Conservation (phyloP, 2,888 invertebrate species). For the Pandemis heparana region DNA sequence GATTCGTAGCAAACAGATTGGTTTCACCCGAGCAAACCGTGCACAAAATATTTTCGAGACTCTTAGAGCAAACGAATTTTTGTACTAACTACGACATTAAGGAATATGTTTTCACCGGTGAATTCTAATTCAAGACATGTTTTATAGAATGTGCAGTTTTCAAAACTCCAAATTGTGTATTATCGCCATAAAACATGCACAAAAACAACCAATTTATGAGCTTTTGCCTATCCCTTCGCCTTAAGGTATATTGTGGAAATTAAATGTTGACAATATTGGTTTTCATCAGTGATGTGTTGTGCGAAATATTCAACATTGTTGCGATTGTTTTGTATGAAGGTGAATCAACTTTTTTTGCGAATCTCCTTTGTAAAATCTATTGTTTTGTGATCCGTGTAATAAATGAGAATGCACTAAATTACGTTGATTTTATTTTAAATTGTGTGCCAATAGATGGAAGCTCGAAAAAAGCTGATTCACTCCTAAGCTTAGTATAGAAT, state of each 20-base stretch:
- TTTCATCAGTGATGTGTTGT: constrained; percentile 15
- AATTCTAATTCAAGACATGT: too few species aligned
- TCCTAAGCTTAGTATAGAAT: constrained; percentile 47
- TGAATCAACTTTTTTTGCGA: constrained; percentile 12
- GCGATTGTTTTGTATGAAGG: constrained; percentile 27
- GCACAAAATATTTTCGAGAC: too few species aligned
- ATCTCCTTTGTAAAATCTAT: background rate
- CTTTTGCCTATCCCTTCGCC: too few species aligned
- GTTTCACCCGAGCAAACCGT: too few species aligned
- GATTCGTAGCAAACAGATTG: too few species aligned
- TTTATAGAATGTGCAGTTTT: too few species aligned
- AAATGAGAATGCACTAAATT: background rate
- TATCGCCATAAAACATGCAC: too few species aligned
- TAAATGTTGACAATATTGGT: constrained; percentile 21
- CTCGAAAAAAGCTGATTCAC: constrained; percentile 18
- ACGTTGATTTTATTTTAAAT: constrained; percentile 5
- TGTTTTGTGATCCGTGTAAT: background rate
- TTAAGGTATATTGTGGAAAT: constrained; percentile 4
- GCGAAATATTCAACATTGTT: constrained; percentile 24
- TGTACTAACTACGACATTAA: too few species aligned
- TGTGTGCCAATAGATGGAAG: background rate
- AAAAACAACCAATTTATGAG: too few species aligned
- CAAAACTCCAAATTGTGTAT: too few species aligned
- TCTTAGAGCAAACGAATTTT: too few species aligned
- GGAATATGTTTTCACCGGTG: too few species aligned